phyloP scores from a whole-genome alignment of 2,888 invertebrate species.

The Amaurobius ferox region DNA sequence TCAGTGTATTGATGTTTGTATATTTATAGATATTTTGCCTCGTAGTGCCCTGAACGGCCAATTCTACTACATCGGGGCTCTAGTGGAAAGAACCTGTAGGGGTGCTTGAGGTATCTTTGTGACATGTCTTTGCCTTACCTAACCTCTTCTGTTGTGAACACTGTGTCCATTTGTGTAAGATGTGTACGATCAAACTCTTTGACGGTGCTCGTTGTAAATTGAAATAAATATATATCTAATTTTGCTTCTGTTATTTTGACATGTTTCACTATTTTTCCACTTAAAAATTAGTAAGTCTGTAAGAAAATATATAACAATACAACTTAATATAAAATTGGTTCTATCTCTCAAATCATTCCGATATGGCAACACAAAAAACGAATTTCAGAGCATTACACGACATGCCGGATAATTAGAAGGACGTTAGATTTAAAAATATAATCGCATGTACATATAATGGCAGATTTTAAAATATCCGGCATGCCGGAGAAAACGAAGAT shows the following conservation, averaged over 20 bases:
- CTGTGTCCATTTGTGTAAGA: conserved; percentile 23
- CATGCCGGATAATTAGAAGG: no score
- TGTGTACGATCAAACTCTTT: conserved; percentile 35
- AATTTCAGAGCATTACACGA: no score
- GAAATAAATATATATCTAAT: conserved; percentile 57
- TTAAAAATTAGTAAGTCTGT: no score
- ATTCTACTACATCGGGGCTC: conserved; percentile 66
- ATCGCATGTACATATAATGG: no score
- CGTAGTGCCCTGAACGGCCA: conserved; percentile 19
- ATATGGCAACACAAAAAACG: no score
- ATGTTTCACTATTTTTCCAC: neutral
- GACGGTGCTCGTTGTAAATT: conserved; percentile 58
- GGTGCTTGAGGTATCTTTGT: conserved; percentile 4
- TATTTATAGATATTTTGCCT: conserved; percentile 18
- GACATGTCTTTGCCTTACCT: conserved; percentile 8
- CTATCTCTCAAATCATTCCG: no score
- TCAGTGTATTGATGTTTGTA: conserved; percentile 3
- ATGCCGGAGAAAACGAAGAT: no score
- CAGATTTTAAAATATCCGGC: no score
- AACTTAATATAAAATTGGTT: no score
- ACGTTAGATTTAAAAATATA: no score
- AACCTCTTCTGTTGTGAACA: conserved; percentile 20
- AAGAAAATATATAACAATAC: no score
- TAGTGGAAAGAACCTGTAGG: conserved; percentile 54
- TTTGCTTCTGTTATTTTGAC: neutral